These are phyloP conservation scores for Octopus sinensis DNA, from an alignment of 1,140 invertebrate species.

Conservation along the genomic window DNA sequence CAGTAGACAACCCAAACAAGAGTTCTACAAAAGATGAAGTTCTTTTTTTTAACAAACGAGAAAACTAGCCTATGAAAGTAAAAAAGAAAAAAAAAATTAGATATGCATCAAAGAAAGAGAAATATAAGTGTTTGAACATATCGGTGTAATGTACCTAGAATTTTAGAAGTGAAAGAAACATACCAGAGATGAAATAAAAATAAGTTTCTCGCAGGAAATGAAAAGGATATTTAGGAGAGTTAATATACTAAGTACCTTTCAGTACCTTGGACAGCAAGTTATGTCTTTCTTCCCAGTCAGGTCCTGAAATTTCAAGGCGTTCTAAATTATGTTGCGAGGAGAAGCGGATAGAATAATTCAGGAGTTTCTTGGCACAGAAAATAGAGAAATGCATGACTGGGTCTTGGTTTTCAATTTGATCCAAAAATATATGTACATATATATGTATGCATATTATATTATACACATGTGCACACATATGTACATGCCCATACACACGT, in stretches of 20 bases:
- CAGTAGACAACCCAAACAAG: too few relatives aligned
- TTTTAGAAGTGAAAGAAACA: not conserved
- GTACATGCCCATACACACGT: not conserved
- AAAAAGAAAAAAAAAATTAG: too few relatives aligned
- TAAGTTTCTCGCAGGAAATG: not conserved
- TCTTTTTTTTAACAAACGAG: too few relatives aligned
- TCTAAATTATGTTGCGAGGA: conserved; percentile 3
- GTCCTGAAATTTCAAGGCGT: conserved; percentile 7
- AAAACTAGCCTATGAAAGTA: too few relatives aligned
- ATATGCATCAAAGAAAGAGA: too few relatives aligned
- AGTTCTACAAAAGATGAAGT: too few relatives aligned
- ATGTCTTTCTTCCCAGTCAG: not conserved
- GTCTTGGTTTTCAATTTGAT: not conserved
- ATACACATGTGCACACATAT: not conserved
- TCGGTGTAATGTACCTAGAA: too few relatives aligned
- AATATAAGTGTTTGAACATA: too few relatives aligned
- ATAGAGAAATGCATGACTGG: too few relatives aligned
- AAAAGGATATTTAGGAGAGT: not conserved
- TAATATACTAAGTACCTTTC: conserved; percentile 5
- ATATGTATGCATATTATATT: not conserved
- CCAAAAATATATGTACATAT: not conserved
- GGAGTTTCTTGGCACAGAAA: too few relatives aligned
- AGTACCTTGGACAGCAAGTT: conserved; percentile 11
- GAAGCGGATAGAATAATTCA: not conserved
- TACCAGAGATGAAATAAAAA: not conserved